Base-by-base conservation (phyloP, 2,797 vertebrate species). In the Premnoplex brunnescens region DNA sequence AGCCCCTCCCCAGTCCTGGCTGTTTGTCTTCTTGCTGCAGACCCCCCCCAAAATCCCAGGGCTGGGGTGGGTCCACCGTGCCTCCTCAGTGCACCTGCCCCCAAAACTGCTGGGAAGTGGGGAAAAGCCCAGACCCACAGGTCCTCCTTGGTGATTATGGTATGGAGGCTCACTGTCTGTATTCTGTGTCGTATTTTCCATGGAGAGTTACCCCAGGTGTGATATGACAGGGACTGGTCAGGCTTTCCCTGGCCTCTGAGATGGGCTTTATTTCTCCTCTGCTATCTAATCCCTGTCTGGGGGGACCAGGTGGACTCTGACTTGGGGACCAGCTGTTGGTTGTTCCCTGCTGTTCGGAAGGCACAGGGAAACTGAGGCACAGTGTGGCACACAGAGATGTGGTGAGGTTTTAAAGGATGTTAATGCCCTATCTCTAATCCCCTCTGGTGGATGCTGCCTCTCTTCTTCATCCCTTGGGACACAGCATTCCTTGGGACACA, bases 241-340 rank as follows among this genome's bases (percentile, higher is more conserved):
- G 28, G 23, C 58, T 62, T 89, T 76, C 26, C 46, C 71, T 66
- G 83, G 22, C 39, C 27, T n/a, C 0, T 0, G 32, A 46, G 56
- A 44, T 44, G 36, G 27, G 10, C 11, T 77, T 84, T 79, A 77
- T 37, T 21, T 9, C 27, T 44, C 76, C 34, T 15, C n/a, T 26
- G 11, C n/a, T 37, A 5, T 48, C 55, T 66, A 34, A 26, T 19
- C 19, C 14, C 13, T 32, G 0, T 36, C 4, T 30, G 10, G 1
- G 13, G 10, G 9, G 4, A 73, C 4, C 16, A 37, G 16, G 9
- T 69, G 76, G 81, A 51, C 89, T 96, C 95, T 85, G 86, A 93
- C 94, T 95, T 94, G 85, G 62, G 72, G 39, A 91, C 36, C 32
- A 76, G 78, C 75, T 66, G 92, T 96, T 95, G 46, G 22, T 60